phyloP scores from a whole-genome alignment of 2,113 vertebrate genomes.

The Mesembrinibis cayennensis region DNA sequence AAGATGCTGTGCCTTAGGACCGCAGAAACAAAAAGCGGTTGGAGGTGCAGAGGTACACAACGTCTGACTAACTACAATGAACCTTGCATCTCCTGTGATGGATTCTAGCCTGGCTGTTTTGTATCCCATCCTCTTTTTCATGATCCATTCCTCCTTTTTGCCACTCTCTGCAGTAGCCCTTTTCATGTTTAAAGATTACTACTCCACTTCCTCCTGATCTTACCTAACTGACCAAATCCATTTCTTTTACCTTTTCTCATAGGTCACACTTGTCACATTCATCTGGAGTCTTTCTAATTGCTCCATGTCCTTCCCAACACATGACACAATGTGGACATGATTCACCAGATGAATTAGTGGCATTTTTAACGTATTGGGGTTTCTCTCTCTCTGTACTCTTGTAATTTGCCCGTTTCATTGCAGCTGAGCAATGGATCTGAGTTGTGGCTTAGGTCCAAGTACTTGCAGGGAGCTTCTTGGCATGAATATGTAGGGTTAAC shows the following conservation, averaged over 20 bases:
- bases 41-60: background rate
- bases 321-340: background rate
- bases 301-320: background rate
- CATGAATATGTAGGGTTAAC: constrained; percentile 1
- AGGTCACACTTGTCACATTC: background rate
- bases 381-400: background rate
- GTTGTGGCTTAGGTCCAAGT: background rate
- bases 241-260: background rate
- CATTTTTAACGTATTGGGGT: background rate
- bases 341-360: background rate
- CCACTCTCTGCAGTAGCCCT: background rate
- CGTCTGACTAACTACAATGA: background rate
- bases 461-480: background rate
- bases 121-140: background rate
- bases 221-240: background rate
- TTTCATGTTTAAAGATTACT: background rate
- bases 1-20: background rate
- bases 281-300: background rate
- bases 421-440: background rate
- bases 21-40: background rate
- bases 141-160: background rate
- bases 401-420: background rate
- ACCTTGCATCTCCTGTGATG: background rate
- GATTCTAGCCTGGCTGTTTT: background rate
- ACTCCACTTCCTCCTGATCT: background rate